Conservation (phyloP, 2,113 vertebrate genomes). For the Hassar affinis region DNA sequence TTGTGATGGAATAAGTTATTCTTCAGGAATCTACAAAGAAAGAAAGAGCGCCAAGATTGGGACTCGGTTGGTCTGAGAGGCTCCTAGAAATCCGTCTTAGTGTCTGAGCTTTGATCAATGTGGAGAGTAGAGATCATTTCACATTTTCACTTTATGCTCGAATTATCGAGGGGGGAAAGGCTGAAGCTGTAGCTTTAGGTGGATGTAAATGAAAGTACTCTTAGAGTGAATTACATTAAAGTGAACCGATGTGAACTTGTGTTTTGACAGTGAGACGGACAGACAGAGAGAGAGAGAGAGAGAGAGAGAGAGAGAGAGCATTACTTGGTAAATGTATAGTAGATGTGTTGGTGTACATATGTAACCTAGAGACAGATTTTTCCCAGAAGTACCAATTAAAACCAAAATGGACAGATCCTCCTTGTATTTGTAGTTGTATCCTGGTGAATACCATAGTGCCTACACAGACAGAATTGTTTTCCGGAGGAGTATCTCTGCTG, state of each 20-base stretch:
- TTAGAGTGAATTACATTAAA: neutral
- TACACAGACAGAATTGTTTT: neutral
- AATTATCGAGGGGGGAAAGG: neutral
- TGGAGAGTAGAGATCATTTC: constrained; percentile 5
- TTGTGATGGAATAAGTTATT: neutral
- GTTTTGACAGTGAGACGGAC: neutral
- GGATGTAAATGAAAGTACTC: neutral
- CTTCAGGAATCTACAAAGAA: neutral
- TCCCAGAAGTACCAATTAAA: constrained; percentile 52
- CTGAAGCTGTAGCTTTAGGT: neutral
- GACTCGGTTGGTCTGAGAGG: neutral
- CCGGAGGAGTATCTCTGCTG: neutral
- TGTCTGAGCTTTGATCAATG: neutral
- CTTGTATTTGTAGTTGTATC: constrained; percentile 13
- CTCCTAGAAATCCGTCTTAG: neutral
- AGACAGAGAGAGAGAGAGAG: constrained; percentile 1
- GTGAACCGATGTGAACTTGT: neutral
- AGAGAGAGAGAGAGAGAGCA: neutral
- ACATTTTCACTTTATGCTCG: constrained; percentile 1
- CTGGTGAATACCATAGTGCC: neutral
- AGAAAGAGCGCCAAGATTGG: neutral
- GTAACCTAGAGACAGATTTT: constrained; percentile 20
- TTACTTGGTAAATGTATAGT: neutral
- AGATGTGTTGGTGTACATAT: neutral
- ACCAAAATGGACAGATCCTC: neutral